Conservation (phyloP, 2,888 invertebrate genomes). For the Muschampia plurimacula region DNA sequence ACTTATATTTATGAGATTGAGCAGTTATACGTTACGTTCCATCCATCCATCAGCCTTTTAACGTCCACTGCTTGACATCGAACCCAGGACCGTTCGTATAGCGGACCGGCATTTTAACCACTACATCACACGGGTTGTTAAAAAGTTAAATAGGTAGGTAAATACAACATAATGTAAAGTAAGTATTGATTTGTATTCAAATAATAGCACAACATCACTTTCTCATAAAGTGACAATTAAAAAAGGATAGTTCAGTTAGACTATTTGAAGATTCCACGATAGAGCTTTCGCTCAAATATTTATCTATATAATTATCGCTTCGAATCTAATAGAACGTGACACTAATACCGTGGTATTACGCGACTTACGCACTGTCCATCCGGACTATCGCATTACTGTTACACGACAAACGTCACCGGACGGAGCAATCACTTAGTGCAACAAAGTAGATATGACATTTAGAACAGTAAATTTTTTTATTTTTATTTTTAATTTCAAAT, state of each 20-base stretch:
- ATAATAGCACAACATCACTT: too few relatives aligned
- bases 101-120: too few relatives aligned
- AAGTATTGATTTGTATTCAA: too few relatives aligned
- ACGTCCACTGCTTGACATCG: too few relatives aligned
- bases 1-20: too few relatives aligned
- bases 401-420: constrained; percentile 1
- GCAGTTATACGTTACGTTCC: too few relatives aligned
- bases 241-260: neutral
- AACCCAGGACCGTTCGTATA: too few relatives aligned
- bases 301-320: constrained; percentile 31
- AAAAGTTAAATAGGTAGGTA: too few relatives aligned
- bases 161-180: too few relatives aligned
- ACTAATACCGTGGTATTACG: constrained; percentile 26
- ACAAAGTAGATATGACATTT: constrained; percentile 1
- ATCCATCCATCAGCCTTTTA: too few relatives aligned
- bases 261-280: neutral
- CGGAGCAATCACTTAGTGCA: neutral
- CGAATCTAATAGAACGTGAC: constrained; percentile 24
- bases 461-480: neutral
- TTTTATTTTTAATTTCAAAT: neutral
- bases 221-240: too few relatives aligned
- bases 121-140: too few relatives aligned
- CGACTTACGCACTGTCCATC: constrained; percentile 23
- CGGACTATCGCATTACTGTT: constrained; percentile 1
- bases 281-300: constrained; percentile 3